Percentiles rank a stretch among this genome's conserved stretches.
Conservation (phyloP, 2,888 invertebrate genomes). For the Chrysomela aeneicollis region DNA sequence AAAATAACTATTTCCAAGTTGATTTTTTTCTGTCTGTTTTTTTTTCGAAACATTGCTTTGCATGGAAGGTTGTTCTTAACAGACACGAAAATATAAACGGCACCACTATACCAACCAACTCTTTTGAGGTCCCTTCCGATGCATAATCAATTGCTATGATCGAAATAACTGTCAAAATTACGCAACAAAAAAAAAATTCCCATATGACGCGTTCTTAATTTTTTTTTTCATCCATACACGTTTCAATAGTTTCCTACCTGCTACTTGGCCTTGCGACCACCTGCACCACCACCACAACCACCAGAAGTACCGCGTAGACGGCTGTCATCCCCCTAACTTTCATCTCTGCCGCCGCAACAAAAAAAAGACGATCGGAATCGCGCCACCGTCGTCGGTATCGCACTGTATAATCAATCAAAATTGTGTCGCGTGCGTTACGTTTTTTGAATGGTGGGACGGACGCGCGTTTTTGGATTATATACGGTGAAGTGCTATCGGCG, state of each 20-base stretch:
- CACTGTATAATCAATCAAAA: conserved; percentile 27
- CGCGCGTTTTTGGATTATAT: conserved; percentile 33
- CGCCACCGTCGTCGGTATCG: conserved; percentile 14
- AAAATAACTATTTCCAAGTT: too few species aligned
- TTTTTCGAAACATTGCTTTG: too few species aligned
- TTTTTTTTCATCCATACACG: too few species aligned
- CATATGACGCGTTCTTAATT: too few species aligned
- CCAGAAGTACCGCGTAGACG: conserved; percentile 32
- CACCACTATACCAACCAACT: too few species aligned
- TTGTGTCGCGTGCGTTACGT: conserved; percentile 32
- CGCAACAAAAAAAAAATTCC: too few species aligned
- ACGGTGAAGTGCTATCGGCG: conserved; percentile 24
- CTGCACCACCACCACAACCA: conserved; percentile 40
- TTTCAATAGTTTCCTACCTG: conserved; percentile 41
- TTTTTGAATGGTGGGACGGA: conserved; percentile 42
- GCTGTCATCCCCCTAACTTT: conserved; percentile 34
- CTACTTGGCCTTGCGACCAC: conserved; percentile 41
- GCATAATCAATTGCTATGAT: too few species aligned
- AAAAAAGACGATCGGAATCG: background rate
- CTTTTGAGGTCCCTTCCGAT: too few species aligned
- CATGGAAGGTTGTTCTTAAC: too few species aligned
- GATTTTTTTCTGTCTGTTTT: too few species aligned
- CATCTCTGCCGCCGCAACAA: conserved; percentile 30
- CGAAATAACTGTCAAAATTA: too few species aligned
- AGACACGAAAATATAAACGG: too few species aligned